Evolutionary conservation across 1,140 invertebrate genomes (phyloP).

Genomic region (Achatina immaculata): DNA sequence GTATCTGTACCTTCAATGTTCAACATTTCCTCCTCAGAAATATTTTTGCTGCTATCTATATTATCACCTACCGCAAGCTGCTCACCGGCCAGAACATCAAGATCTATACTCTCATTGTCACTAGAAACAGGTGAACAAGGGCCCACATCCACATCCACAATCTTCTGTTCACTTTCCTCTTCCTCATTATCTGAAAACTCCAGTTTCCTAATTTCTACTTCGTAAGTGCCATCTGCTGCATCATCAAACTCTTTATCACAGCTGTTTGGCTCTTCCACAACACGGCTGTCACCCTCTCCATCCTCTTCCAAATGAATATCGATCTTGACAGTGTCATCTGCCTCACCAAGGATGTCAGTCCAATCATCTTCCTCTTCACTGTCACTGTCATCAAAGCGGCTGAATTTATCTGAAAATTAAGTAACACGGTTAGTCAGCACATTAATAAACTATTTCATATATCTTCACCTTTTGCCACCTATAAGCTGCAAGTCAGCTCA

Average conservation of each 20-base stretch:
- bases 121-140: neutral
- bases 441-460: neutral
- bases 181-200: slow-evolving; percentile 30
- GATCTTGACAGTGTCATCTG: neutral
- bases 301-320: slow-evolving; percentile 1
- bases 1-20: neutral
- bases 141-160: neutral
- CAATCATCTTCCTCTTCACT: slow-evolving; percentile 33
- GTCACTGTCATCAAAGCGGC: slow-evolving; percentile 34
- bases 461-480: neutral
- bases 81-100: slow-evolving; percentile 32
- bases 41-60: neutral
- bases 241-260: neutral
- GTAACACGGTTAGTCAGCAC: neutral
- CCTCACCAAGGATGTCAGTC: neutral
- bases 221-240: slow-evolving; percentile 14
- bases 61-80: neutral
- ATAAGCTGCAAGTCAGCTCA: no score
- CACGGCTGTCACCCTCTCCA: neutral
- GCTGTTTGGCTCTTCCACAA: neutral
- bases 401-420: slow-evolving; percentile 34
- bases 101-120: slow-evolving; percentile 37
- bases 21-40: neutral
- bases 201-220: slow-evolving; percentile 29
- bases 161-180: slow-evolving; percentile 5